Evolutionary conservation across 1,140 invertebrate genomes (phyloP), one percentile per base, ranked within the genome.

Genomic region (Solenopsis invicta): DNA sequence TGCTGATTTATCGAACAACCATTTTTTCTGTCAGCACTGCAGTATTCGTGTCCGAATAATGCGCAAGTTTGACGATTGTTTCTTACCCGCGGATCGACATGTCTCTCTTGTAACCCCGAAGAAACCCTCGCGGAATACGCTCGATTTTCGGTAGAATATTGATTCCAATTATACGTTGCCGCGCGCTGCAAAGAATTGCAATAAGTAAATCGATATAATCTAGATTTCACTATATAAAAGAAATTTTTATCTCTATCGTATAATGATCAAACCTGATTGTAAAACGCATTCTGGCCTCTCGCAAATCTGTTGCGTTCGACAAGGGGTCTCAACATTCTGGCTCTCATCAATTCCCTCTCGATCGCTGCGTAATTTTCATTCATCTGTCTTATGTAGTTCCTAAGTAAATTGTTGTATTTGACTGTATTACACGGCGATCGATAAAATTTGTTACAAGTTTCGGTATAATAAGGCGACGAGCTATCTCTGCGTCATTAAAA

Each of bases 361-460:
- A 89, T 86, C 5, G 62, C n/a, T 29, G 52, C 16, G 9, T 89
- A 89, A 29, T 88, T 75, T 50, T 88, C 87, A 24, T 86, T 84
- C 69, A 89, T 88, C 16, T 78, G 87, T 16, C 61, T 86, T 75
- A 88, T 21, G 5, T 89, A 88, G 21, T 89, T 76, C 34, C 54
- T 62, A 45, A 77, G 37, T 41, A 61, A 76, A 45, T 61, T 5
- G 2, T 41, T 77, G 18, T n/a, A 18, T 10, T 54, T 62, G 5
- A 5, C 21, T 18, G 16, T 2, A 10, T 77, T 45, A 10, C 16
- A 77, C 16, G 37, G 52, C 10, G 37, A 62, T 61, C 45, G 74
- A 2, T 18, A 52, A 6, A 62, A n/a, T 61, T 37, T 21, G 21
- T 77, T 77, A 24, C 10, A 18, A 24, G 74, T n/a, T 45, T 77